Conservation (phyloP, 2,888 invertebrate genomes). For the Eurois occulta region DNA sequence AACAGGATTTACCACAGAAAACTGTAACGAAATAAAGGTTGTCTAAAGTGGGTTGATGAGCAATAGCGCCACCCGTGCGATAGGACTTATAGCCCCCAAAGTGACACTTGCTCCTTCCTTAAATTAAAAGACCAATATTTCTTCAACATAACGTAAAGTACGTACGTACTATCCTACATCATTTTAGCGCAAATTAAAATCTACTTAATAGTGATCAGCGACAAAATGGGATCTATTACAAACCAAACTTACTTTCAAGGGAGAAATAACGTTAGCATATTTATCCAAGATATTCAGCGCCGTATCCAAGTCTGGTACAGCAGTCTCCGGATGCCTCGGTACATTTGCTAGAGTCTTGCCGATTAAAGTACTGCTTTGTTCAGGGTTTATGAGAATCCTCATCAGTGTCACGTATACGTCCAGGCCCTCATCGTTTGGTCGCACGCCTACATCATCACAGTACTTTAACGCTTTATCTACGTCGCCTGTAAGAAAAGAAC, state of each 20-base stretch:
- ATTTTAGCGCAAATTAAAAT: conserved; percentile 4
- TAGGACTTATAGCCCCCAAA: background rate
- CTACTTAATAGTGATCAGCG: background rate
- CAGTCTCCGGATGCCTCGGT: conserved; percentile 90
- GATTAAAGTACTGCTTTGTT: conserved; percentile 73
- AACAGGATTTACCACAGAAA: background rate
- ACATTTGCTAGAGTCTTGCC: conserved; percentile 85
- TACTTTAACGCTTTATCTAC: conserved; percentile 95
- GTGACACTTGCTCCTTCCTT: background rate
- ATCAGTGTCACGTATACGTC: conserved; percentile 92
- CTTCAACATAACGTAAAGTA: background rate
- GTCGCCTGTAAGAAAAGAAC: conserved; percentile 89
- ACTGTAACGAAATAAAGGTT: background rate
- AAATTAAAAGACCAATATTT: background rate
- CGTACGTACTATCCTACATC: too few relatives aligned
- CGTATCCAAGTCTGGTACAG: conserved; percentile 94
- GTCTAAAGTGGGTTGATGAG: background rate
- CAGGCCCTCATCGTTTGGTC: conserved; percentile 77
- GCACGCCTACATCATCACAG: conserved; percentile 93
- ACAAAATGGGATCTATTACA: background rate
- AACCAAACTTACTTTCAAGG: conserved; percentile 91
- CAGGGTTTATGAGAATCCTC: conserved; percentile 86
- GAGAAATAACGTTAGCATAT: conserved; percentile 96
- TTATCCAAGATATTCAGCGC: conserved; percentile 95
- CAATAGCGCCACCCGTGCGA: too few relatives aligned